A percentile compares a stretch with the other conserved stretches of the same genome.
Conservation (phyloP, 2,797 vertebrate species). For the Carcharodon carcharias region DNA sequence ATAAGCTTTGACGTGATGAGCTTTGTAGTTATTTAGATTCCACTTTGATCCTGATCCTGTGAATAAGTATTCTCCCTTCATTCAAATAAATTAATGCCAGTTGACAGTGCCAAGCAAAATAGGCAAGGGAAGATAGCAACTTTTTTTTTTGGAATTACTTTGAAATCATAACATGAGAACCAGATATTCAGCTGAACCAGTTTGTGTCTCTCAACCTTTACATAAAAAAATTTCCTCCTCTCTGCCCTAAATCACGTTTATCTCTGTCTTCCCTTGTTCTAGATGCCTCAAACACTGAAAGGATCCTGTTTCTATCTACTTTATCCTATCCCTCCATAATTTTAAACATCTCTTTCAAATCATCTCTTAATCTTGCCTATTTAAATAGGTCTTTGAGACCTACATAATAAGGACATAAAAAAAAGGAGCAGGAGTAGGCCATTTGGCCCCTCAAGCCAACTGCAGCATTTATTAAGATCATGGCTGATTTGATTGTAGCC, state of each 20-base stretch:
- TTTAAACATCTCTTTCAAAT: not conserved
- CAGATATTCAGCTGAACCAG: not conserved
- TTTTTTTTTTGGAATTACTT: not conserved
- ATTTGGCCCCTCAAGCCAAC: no score
- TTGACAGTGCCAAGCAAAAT: not conserved
- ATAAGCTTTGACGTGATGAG: not conserved
- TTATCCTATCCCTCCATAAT: not conserved
- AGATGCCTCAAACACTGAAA: not conserved
- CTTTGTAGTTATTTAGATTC: not conserved
- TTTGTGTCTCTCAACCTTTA: not conserved
- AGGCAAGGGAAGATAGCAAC: not conserved
- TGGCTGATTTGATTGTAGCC: no score
- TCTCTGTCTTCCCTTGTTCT: not conserved
- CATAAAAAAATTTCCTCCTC: not conserved
- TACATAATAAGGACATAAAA: no score
- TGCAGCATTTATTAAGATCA: no score
- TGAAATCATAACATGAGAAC: not conserved
- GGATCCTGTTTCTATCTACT: not conserved
- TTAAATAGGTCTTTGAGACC: not conserved
- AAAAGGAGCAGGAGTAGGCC: no score
- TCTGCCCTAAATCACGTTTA: not conserved
- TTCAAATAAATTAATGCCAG: not conserved
- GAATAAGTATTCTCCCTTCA: not conserved
- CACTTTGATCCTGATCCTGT: not conserved
- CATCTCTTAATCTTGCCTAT: not conserved